Percentiles rank a stretch among this genome's conserved stretches.
Conservation (phyloP, 2,113 vertebrate species). For the Nycticryphes semicollaris region DNA sequence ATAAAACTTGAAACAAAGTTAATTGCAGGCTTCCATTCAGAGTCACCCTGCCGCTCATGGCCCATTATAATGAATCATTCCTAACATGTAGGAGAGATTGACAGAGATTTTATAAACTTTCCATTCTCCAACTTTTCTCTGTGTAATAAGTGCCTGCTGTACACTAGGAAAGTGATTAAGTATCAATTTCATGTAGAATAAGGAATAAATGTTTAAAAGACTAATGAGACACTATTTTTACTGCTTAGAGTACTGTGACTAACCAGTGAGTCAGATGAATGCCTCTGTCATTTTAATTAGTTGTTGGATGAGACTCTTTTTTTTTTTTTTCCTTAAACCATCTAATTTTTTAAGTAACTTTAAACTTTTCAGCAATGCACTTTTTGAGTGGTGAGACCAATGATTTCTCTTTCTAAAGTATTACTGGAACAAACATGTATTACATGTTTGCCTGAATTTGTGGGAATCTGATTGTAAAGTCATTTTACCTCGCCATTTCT, state of each 20-base stretch:
- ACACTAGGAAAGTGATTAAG: conserved; percentile 74
- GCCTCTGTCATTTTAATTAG: conserved; percentile 73
- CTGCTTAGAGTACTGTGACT: conserved; percentile 62
- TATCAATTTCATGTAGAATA: conserved; percentile 74
- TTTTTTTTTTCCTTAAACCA: conserved; percentile 12
- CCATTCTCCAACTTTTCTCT: conserved; percentile 64
- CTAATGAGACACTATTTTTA: conserved; percentile 78
- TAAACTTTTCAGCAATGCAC: conserved; percentile 31
- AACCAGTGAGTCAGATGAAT: conserved; percentile 67
- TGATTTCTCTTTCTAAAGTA: background rate
- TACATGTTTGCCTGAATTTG: background rate
- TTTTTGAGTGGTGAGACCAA: conserved; percentile 3
- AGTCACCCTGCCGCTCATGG: conserved; percentile 47
- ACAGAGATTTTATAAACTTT: conserved; percentile 78
- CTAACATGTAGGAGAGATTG: conserved; percentile 71
- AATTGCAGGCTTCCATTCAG: conserved; percentile 74
- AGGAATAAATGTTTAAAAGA: conserved; percentile 74
- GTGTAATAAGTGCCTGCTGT: conserved; percentile 65
- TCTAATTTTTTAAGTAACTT: conserved; percentile 41
- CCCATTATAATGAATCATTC: conserved; percentile 76
- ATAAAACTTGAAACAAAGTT: conserved; percentile 75
- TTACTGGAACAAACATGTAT: background rate
- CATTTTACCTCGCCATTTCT: background rate
- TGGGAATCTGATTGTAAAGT: background rate
- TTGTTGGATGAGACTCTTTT: conserved; percentile 21